phyloP scores from a whole-genome alignment of 1,140 invertebrate genomes.

The Aethina tumida region DNA sequence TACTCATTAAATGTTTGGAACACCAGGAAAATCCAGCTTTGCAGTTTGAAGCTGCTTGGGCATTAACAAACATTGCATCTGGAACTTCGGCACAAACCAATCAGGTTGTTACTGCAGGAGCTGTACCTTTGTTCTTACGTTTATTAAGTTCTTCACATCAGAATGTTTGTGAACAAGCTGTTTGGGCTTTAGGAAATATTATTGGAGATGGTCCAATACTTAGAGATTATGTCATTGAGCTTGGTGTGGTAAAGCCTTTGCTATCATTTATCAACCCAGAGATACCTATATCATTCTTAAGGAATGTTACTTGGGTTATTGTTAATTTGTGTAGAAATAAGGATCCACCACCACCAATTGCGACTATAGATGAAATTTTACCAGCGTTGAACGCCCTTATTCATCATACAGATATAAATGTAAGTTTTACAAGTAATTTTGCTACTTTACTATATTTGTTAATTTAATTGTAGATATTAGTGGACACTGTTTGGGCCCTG shows the following conservation, averaged over 20 bases:
- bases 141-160: conserved; percentile 86
- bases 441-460: not conserved
- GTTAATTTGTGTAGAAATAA: conserved; percentile 95
- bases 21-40: conserved; percentile 79
- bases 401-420: conserved; percentile 90
- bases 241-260: conserved; percentile 82
- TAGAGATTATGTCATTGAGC: conserved; percentile 84
- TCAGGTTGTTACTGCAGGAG: conserved; percentile 86
- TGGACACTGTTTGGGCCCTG: conserved; percentile 98
- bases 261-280: conserved; percentile 87
- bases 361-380: conserved; percentile 86
- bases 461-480: conserved; percentile 69
- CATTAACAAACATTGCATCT: conserved; percentile 97
- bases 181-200: conserved; percentile 93
- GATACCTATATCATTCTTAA: conserved; percentile 84
- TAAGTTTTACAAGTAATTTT: conserved; percentile 47
- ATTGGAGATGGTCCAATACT: conserved; percentile 86
- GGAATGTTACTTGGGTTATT: conserved; percentile 98
- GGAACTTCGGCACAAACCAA: conserved; percentile 95
- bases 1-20: conserved; percentile 83
- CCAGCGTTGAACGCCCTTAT: conserved; percentile 91
- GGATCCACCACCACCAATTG: conserved; percentile 78
- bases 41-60: conserved; percentile 99
- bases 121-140: conserved; percentile 89
- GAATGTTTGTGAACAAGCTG: conserved; percentile 98